These are phyloP conservation scores for Anagrus nilaparvatae DNA, from an alignment of 1,140 invertebrate species.

Conservation along the genomic window DNA sequence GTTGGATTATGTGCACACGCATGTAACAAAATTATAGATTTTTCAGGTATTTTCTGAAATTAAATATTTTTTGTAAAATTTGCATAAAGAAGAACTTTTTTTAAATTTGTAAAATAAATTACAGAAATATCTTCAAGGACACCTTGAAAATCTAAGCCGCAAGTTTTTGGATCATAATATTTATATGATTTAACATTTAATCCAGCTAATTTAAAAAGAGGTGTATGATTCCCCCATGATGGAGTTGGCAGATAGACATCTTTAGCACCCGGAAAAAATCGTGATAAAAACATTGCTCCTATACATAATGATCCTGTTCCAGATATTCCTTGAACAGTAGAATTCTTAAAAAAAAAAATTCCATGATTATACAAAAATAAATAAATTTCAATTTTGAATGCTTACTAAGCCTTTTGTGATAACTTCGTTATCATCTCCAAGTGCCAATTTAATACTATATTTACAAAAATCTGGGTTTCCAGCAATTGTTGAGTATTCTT, in stretches of 20 bases:
- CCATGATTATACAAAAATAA: not conserved
- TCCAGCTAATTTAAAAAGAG: slow-evolving; percentile 85
- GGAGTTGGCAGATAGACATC: slow-evolving; percentile 89
- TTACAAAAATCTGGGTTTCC: slow-evolving; percentile 75
- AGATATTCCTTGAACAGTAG: slow-evolving; percentile 81
- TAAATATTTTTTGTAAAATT: slow-evolving; percentile 15
- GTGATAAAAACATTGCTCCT: slow-evolving; percentile 81
- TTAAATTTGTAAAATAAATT: slow-evolving; percentile 32
- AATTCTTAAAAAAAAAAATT: slow-evolving; percentile 47
- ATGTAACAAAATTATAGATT: slow-evolving; percentile 87
- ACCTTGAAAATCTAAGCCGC: slow-evolving; percentile 89
- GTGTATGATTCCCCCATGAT: slow-evolving; percentile 96
- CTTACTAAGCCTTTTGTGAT: slow-evolving; percentile 67
- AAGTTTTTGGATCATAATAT: slow-evolving; percentile 93
- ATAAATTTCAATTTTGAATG: slow-evolving; percentile 12
- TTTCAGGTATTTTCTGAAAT: slow-evolving; percentile 83
- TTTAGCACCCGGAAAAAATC: slow-evolving; percentile 77
- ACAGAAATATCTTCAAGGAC: slow-evolving; percentile 85
- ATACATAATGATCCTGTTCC: slow-evolving; percentile 94
- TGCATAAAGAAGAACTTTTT: not conserved
- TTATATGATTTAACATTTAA: slow-evolving; percentile 83
- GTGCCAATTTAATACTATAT: slow-evolving; percentile 74
- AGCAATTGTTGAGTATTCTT: slow-evolving; percentile 92
- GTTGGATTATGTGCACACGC: slow-evolving; percentile 99
- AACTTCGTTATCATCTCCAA: slow-evolving; percentile 72